Evolutionary conservation across 2,888 invertebrate genomes (phyloP).

Genomic region (Drosophila meridiana): DNA sequence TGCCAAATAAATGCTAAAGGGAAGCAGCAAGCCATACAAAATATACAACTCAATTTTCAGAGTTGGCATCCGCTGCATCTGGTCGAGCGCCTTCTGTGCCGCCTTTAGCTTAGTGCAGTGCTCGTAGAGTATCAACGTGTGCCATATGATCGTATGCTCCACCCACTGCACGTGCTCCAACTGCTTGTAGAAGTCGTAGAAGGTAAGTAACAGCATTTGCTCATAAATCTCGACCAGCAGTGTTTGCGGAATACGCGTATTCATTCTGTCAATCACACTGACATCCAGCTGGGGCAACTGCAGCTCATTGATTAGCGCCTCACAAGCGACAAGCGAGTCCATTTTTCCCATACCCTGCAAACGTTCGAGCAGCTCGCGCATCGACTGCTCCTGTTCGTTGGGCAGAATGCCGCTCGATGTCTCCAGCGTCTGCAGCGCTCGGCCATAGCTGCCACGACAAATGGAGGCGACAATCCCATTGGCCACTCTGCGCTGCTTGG

Average conservation of each 20-base stretch:
- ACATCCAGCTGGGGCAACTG: constrained; percentile 28
- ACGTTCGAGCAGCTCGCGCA: constrained; percentile 19
- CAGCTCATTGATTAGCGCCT: constrained; percentile 14
- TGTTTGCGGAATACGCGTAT: constrained; percentile 33
- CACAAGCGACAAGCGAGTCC: constrained; percentile 31
- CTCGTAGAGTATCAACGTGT: constrained; percentile 37
- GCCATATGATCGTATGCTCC: constrained; percentile 53
- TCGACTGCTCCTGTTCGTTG: constrained; percentile 14
- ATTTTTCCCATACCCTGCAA: constrained; percentile 18
- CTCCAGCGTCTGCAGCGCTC: constrained; percentile 29
- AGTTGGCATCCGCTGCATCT: constrained; percentile 4
- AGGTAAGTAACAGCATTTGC: constrained; percentile 15
- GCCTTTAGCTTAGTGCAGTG: constrained; percentile 46
- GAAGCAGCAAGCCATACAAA: constrained; percentile 26
- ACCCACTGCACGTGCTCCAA: constrained; percentile 42
- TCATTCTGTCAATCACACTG: constrained; percentile 15
- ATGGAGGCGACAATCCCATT: constrained; percentile 28
- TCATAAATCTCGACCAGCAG: constrained; percentile 33
- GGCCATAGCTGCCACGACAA: constrained; percentile 41
- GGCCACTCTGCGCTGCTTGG: constrained; percentile 42
- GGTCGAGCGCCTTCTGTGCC: constrained; percentile 22
- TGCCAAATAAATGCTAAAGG: constrained; percentile 26
- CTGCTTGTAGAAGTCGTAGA: constrained; percentile 27
- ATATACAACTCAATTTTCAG: constrained; percentile 17
- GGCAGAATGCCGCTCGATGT: constrained; percentile 20